These are phyloP conservation scores for Orthosia cruda DNA, from an alignment of 2,888 invertebrate species.

Conservation along the genomic window DNA sequence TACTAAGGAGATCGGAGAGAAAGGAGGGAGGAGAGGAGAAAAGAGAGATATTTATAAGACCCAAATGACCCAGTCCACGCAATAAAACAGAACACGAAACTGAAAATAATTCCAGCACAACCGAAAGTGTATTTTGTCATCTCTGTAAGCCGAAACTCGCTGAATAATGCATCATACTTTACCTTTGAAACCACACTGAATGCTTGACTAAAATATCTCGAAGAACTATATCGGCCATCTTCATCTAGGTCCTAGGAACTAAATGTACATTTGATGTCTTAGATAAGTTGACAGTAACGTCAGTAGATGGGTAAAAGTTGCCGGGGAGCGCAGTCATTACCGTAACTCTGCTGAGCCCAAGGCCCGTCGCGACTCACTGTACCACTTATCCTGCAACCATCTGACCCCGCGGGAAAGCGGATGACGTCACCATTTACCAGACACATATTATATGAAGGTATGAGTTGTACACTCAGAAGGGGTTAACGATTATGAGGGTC, in stretches of 20 bases:
- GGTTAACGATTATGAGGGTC: constrained; percentile 56
- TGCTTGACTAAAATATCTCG: constrained; percentile 38
- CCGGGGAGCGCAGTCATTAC: constrained; percentile 57
- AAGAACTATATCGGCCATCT: constrained; percentile 46
- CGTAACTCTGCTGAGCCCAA: constrained; percentile 72
- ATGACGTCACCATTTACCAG: constrained; percentile 68
- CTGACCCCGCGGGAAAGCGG: constrained; percentile 72
- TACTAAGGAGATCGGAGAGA: not conserved
- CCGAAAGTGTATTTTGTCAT: constrained; percentile 27
- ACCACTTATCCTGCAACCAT: constrained; percentile 73
- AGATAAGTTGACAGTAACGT: constrained; percentile 58
- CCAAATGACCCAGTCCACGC: not conserved
- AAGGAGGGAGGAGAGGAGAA: no score
- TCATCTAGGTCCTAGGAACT: constrained; percentile 41
- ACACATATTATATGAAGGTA: constrained; percentile 28
- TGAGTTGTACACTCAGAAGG: constrained; percentile 41
- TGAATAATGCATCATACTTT: constrained; percentile 40
- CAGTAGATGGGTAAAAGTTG: constrained; percentile 61
- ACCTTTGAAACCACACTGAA: constrained; percentile 47
- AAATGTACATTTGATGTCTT: constrained; percentile 52
- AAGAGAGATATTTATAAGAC: no score
- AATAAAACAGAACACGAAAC: constrained; percentile 31
- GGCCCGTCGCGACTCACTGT: constrained; percentile 72
- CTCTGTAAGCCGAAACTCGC: constrained; percentile 30
- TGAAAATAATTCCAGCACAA: constrained; percentile 30